Base-by-base conservation (phyloP, 1,140 invertebrate species). In the Steinernema khuongi region DNA sequence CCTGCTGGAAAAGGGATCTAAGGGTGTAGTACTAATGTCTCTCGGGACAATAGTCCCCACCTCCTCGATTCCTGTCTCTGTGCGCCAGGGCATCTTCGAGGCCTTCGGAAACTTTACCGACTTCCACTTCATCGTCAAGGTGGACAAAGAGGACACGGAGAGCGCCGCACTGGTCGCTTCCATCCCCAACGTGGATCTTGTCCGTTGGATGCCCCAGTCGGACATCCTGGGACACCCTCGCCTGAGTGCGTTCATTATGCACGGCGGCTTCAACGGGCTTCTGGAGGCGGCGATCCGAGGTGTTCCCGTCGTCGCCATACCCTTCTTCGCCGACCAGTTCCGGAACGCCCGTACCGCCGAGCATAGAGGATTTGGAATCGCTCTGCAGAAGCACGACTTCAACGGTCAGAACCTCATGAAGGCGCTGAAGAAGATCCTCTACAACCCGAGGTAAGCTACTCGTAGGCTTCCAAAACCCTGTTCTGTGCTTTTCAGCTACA, bases 221-320 rank as follows among this genome's bases (percentile, higher is more conserved):
- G 79, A 80, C 67, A 69, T 81, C 19, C 77, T 80, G 1, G 71
- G 77, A 11, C 74, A 78, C 31, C 77, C 72, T 2, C 67, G 72
- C 30, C 31, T 81, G 17, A 74, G 76, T 26, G 32, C 79, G 1
- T 82, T 82, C 76, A 73, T 82, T 32, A 82, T 79, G 66, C 81
- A 82, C 41, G 78, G 80, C 44, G 81, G 81, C 28, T 72, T 78
- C 36, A 82, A 82, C 70, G 78, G 81, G 18, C 73, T 78, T 17
- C 36, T 75, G 1, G 81, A 82, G 66, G 72, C 80, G 17, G 41
- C 76, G 29, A 68, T 76, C 31, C 32, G 74, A 32, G 79, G 74
- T 7, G 79, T 82, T 14, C 81, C 81, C n/a, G 71, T 79, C 60
- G 50, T 82, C n/a, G 74, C 74, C 2, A 73, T 82, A 43, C 79